These are phyloP conservation scores for Lysandra bellargus DNA, from an alignment of 2,888 invertebrate species.

Conservation along the genomic window DNA sequence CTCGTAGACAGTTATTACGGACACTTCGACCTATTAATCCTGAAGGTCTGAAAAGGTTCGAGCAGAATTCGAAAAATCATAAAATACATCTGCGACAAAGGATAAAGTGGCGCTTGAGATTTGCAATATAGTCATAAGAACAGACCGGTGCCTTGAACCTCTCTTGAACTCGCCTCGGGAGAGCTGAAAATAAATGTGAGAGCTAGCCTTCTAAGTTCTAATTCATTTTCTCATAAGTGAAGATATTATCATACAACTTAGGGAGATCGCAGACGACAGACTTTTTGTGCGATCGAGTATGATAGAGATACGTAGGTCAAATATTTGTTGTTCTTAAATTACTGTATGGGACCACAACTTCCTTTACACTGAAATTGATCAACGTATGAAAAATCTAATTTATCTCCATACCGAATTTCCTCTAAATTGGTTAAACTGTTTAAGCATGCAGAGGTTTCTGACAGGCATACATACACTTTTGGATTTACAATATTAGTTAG, in stretches of 20 bases:
- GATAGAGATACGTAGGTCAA: too few species aligned
- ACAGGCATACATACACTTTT: too few species aligned
- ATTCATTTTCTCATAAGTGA: not conserved
- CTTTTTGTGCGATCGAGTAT: too few species aligned
- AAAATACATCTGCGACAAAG: slow-evolving; percentile 27
- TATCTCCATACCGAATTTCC: too few species aligned
- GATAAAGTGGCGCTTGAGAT: slow-evolving; percentile 23
- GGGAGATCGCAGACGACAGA: too few species aligned
- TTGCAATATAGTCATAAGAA: slow-evolving; percentile 28
- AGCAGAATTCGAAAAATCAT: slow-evolving; percentile 23
- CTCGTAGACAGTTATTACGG: slow-evolving; percentile 22
- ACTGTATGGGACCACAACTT: too few species aligned
- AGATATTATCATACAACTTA: not conserved
- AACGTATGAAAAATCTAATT: too few species aligned
- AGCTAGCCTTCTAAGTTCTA: not conserved
- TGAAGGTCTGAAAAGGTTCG: slow-evolving; percentile 22
- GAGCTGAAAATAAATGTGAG: slow-evolving; percentile 2
- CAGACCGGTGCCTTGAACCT: slow-evolving; percentile 5
- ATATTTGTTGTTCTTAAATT: too few species aligned
- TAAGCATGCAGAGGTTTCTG: too few species aligned
- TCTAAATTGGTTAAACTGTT: too few species aligned
- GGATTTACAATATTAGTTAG: too few species aligned
- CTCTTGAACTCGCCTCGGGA: not conserved
- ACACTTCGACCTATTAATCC: slow-evolving; percentile 24
- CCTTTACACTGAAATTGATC: too few species aligned